phyloP scores from a whole-genome alignment of 2,113 vertebrate genomes.

The Mirza zaza region DNA sequence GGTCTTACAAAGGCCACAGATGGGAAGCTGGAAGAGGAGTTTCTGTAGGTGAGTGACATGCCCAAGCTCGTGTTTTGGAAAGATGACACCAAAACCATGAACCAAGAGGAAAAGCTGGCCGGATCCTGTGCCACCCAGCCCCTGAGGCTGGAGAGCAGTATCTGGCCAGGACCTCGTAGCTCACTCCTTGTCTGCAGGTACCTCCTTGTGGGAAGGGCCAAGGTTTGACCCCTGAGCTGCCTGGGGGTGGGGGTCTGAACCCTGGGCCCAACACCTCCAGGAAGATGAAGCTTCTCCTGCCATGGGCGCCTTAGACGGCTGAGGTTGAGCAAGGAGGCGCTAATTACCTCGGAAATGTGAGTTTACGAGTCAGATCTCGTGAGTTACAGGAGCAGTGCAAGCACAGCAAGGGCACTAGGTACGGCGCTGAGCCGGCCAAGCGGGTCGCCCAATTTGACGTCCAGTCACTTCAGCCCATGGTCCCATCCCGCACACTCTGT shows the following conservation, averaged over 20 bases:
- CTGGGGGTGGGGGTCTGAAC: too few relatives aligned
- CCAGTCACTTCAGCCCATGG: neutral
- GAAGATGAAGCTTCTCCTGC: neutral
- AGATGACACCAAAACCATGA: rapidly evolving
- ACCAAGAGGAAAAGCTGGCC: rapidly evolving
- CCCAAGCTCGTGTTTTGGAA: neutral
- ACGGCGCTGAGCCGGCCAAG: neutral
- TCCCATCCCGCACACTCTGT: neutral
- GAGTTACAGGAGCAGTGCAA: neutral
- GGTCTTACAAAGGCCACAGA: rapidly evolving
- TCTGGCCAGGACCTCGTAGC: neutral
- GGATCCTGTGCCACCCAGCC: rapidly evolving
- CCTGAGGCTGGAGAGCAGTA: rapidly evolving
- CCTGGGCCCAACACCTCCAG: rapidly evolving
- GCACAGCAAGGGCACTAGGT: neutral
- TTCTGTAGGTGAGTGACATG: too few relatives aligned
- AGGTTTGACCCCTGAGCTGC: neutral
- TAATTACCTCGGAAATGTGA: neutral
- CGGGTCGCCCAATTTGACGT: neutral
- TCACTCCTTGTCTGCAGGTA: neutral
- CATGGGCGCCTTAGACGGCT: rapidly evolving
- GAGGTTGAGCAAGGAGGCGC: neutral
- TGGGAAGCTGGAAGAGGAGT: too few relatives aligned
- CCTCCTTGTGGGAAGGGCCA: neutral
- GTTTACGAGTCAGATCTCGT: neutral